A percentile compares a stretch with the other conserved stretches of the same genome.
phyloP scores from a whole-genome alignment of 2,113 vertebrate genomes.

The Xenopus laevis region DNA sequence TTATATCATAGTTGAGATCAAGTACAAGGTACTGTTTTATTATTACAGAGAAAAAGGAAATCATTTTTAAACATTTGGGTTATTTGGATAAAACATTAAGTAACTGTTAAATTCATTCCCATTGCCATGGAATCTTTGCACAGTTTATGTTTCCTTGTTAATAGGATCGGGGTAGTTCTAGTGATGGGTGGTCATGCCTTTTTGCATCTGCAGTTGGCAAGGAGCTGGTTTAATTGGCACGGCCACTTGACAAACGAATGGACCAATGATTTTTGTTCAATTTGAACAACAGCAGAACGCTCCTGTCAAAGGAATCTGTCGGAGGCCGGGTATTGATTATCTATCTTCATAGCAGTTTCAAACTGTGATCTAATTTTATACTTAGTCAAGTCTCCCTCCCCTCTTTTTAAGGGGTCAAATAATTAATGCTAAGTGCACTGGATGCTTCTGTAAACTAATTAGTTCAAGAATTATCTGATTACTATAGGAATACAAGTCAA shows the following conservation, averaged over 20 bases:
- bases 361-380: constrained; percentile 3
- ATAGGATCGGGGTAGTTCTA: not conserved
- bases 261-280: constrained; percentile 7
- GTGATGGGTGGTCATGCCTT: not conserved
- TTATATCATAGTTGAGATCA: no score
- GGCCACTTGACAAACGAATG: not conserved
- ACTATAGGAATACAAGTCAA: not conserved
- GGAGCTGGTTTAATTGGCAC: not conserved
- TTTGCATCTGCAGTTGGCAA: not conserved
- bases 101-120: no score
- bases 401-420: not conserved
- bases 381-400: not conserved
- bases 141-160: not conserved
- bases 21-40: no score
- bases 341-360: not conserved
- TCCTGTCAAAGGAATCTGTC: not conserved
- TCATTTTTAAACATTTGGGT: no score
- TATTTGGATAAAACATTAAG: no score
- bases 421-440: constrained; percentile 1
- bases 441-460: not conserved
- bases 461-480: not conserved
- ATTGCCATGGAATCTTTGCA: no score
- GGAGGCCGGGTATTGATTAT: not conserved
- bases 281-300: not conserved
- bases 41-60: no score